Evolutionary conservation across 1,140 invertebrate genomes (phyloP), one percentile per base, ranked within the genome.

Genomic region (Homalodisca vitripennis): DNA sequence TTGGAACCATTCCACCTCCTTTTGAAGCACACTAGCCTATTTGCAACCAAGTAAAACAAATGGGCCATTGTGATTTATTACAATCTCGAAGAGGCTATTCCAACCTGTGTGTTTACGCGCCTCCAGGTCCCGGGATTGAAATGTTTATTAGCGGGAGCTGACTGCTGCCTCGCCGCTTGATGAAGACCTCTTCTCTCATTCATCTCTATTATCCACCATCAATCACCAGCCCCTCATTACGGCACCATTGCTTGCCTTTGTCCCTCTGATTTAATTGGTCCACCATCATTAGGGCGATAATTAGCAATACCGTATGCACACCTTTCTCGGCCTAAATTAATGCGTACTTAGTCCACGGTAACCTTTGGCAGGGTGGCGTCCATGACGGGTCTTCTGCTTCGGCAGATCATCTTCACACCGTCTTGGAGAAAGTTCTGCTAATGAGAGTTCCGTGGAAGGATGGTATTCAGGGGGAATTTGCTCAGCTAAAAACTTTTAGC

Each of bases 191-290:
- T 17, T 10, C 34, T n/a, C n/a, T n/a, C 55, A 60, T 60, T n/a
- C 27, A 26, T 60, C 55, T 60, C 55, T 60, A 60, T 60, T 60
- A 60, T 53, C 14, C n/a, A 24, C n/a, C 55, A 60, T 60, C 55
- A 60, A 60, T 60, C 55, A 60, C 26, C 14, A 6, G 10, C 3
- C 2, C 55, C 12, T 60, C 55, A 60, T 60, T 60, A 60, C 55
- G 6, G 6, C 34, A 41, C 34, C 34, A 10, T 41, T 41, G n/a
- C n/a, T 22, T 3, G 48, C 48, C 24, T 60, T 60, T 60, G 55
- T 60, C 24, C 22, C 55, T 60, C 55, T 14, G 24, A 22, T 22
- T 60, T 60, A 60, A 60, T 60, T 60, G 55, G 55, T 60, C 55
- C 55, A 60, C 55, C 55, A 30, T 60, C 55, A 60, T 60, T 60